phyloP scores from a whole-genome alignment of 1,140 invertebrate genomes.

The Mizuhopecten yessoensis region DNA sequence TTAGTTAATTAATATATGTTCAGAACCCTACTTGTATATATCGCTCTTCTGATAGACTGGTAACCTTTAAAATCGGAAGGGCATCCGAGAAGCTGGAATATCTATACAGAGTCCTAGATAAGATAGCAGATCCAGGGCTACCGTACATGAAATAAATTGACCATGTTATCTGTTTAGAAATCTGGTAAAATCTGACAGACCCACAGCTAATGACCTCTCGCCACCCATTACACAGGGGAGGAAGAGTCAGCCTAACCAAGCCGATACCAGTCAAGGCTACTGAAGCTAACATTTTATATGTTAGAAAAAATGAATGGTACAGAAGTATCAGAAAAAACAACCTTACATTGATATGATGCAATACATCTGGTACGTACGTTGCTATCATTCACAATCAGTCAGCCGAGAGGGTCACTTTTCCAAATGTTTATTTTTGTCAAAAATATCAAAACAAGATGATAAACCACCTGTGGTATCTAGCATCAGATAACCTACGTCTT shows the following conservation, averaged over 20 bases:
- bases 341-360: conserved; percentile 19
- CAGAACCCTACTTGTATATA: background rate
- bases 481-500: conserved; percentile 16
- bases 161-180: conserved; percentile 20
- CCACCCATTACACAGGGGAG: background rate
- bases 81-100: conserved; percentile 21
- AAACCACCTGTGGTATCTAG: background rate
- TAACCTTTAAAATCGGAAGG: conserved; percentile 33
- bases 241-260: background rate
- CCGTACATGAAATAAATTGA: conserved; percentile 39
- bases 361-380: background rate
- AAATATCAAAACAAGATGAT: conserved; percentile 22
- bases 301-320: background rate
- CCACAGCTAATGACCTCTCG: background rate
- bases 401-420: conserved; percentile 36
- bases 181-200: conserved; percentile 37
- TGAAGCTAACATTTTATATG: conserved; percentile 6
- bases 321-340: background rate
- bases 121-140: background rate
- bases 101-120: background rate
- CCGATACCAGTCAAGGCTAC: background rate
- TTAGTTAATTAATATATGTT: background rate
- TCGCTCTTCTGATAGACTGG: background rate
- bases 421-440: conserved; percentile 40
- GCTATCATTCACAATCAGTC: conserved; percentile 17